Conservation (phyloP, 2,113 vertebrate species). For the Aegithalos caudatus region DNA sequence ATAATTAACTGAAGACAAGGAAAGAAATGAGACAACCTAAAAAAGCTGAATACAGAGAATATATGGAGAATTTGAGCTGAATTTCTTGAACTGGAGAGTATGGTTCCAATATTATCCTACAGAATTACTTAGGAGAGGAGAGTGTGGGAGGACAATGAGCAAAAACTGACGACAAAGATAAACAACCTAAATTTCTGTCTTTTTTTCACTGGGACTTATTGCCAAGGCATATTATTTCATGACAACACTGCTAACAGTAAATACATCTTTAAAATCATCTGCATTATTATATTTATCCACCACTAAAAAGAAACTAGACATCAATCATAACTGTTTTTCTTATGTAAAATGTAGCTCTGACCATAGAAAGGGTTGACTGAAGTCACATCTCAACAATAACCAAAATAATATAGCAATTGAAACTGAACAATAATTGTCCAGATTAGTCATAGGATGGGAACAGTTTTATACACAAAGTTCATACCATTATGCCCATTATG, state of each 20-base stretch:
- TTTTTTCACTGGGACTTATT: neutral
- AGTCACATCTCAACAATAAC: neutral
- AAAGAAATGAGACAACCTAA: neutral
- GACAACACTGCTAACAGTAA: neutral
- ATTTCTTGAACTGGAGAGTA: neutral
- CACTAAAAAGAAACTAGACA: neutral
- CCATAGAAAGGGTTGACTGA: neutral
- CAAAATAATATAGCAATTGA: neutral
- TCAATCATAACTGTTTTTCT: neutral
- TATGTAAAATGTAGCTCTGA: neutral
- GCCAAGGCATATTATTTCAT: neutral
- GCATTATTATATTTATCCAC: neutral
- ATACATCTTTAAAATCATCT: neutral
- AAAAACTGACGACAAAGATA: neutral
- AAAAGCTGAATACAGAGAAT: neutral
- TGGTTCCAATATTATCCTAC: neutral
- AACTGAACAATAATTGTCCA: neutral
- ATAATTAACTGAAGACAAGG: neutral
- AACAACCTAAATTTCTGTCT: neutral
- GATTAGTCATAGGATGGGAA: neutral
- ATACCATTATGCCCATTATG: neutral
- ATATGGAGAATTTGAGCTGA: neutral
- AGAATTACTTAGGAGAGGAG: neutral
- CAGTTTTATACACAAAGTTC: neutral
- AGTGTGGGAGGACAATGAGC: neutral